Evolutionary conservation across 2,888 invertebrate species (phyloP).

Genomic region (Lasioglossum calceatum): DNA sequence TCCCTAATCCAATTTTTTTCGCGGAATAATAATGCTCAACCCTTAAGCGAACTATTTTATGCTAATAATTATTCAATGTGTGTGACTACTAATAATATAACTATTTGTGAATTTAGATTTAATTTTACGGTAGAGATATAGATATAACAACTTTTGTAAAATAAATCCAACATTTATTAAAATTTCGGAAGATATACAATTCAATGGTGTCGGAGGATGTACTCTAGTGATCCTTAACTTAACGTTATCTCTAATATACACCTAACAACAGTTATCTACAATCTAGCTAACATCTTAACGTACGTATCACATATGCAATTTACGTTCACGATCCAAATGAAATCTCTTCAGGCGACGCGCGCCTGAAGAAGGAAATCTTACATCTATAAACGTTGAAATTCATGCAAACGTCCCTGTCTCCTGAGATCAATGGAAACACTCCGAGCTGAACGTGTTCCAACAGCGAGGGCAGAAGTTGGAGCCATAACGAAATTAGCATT

Average conservation of each 20-base stretch:
- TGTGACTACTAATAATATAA: neutral
- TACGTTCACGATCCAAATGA: constrained; percentile 1
- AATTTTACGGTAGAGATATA: neutral
- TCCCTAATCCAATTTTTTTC: neutral
- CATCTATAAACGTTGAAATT: constrained; percentile 6
- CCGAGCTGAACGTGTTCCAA: neutral
- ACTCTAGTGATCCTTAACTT: constrained; percentile 6
- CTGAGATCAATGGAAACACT: constrained; percentile 16
- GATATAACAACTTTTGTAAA: neutral
- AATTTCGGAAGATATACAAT: neutral
- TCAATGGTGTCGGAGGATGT: neutral
- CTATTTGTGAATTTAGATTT: neutral
- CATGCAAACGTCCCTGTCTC: neutral
- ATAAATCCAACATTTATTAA: constrained; percentile 22
- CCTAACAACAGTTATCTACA: constrained; percentile 20
- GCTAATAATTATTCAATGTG: neutral
- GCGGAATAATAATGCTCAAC: neutral
- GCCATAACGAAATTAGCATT: neutral
- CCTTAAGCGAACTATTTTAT: neutral
- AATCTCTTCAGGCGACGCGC: neutral
- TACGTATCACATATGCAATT: constrained; percentile 53
- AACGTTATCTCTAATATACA: neutral
- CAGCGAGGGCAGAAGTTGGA: neutral
- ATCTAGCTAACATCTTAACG: constrained; percentile 31
- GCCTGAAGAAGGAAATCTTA: neutral